Percentiles rank a stretch among this genome's conserved stretches.
These are phyloP conservation scores for Sitophilus oryzae DNA, from an alignment of 1,140 invertebrate genomes.

Conservation along the genomic window DNA sequence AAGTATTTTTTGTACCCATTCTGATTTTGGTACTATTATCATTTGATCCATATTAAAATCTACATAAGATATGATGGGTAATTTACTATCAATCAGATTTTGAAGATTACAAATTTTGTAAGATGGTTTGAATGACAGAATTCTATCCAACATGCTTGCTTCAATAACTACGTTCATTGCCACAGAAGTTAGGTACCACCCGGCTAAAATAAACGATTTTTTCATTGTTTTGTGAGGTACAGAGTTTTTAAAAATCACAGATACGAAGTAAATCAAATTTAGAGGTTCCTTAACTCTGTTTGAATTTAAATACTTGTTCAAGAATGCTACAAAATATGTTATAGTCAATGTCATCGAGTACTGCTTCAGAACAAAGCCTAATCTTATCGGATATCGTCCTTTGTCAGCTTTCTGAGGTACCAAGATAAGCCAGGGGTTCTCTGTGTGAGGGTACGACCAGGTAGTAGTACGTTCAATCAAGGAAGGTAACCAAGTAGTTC, in stretches of 20 bases:
- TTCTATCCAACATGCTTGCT: background rate
- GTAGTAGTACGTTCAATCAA: background rate
- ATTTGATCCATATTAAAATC: background rate
- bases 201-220: background rate
- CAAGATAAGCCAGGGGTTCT: background rate
- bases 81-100: background rate
- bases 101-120: background rate
- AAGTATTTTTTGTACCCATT: background rate
- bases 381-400: background rate
- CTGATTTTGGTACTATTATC: background rate
- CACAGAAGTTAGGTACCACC: background rate
- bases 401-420: background rate
- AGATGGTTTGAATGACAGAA: background rate
- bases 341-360: background rate
- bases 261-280: background rate
- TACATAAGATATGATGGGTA: background rate
- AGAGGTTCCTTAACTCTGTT: background rate
- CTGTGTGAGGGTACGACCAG: background rate
- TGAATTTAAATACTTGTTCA: background rate
- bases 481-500: background rate
- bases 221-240: background rate
- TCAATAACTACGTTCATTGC: background rate
- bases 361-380: background rate
- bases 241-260: background rate
- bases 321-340: background rate